Evolutionary conservation across 2,888 invertebrate genomes (phyloP), one percentile per base, ranked within the genome.

Genomic region (Pteria penguin): DNA sequence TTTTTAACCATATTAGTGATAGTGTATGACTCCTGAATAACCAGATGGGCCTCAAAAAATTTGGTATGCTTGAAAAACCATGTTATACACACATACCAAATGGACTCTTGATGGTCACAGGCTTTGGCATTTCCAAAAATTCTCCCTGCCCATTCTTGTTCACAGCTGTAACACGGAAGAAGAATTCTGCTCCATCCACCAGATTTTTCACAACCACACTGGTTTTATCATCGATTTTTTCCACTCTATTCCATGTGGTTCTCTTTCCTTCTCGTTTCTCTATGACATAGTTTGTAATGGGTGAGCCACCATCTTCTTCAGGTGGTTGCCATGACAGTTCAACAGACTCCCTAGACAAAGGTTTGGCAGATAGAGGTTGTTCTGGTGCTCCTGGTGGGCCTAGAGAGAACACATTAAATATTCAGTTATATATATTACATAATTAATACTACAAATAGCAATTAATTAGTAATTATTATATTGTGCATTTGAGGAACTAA

Each of bases 81-180:
- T n/a, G n/a, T n/a, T n/a, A n/a, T n/a, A n/a, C n/a, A n/a, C n/a
- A 8, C 93, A 92, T 93, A 96, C 96, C 95, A 87, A 95, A 95
- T 85, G 95, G 95, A 88, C 95, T 95, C 91, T 95, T 96, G 77
- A 96, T 95, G 1, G 82, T 75, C 27, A 91, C 82, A 63, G 86
- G 84, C 72, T 85, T 82, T 22, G 82, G 76, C 86, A 87, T 88
- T 78, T 90, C 90, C 45, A 88, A 76, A 65, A 96, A 95, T 83
- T 97, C 96, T 54, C 97, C 96, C 62, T 94, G 93, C 4, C 97
- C 97, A 72, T 96, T 94, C 24, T 96, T 95, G 92, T 98, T 98
- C 83, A 95, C 95, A 1, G 97, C 97, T 87, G 95, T 94, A 27
- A 98, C 95, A 81, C 97, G 94, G 94, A 97, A 97, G 93, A 95